Base-by-base conservation (phyloP, 1,140 invertebrate species). In the Orussus abietinus region DNA sequence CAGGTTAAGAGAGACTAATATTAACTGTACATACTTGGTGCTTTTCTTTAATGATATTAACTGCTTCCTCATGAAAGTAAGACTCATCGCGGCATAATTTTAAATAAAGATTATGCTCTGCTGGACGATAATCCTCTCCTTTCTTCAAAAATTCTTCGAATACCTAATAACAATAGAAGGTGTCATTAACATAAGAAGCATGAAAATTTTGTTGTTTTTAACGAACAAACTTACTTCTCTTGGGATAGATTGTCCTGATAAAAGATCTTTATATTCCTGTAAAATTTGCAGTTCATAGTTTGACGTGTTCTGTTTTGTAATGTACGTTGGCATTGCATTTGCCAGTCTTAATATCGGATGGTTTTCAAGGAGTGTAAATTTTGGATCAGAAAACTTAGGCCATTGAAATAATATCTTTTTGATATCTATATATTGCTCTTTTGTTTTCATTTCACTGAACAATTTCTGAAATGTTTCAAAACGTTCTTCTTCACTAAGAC, bases 211-310 rank as follows among this genome's bases (percentile, higher is more conserved):
- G 12, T 28, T 22, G 18, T 36, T 29, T 15, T 39, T 19, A 34
- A 26, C n/a, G n/a, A n/a, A n/a, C n/a, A 40, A 26, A 39, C 45
- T 50, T 45, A 65, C 59, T n/a, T 62, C 39, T 36, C 33, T 40
- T 5, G 58, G 36, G 28, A 60, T 44, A 26, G 53, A 44, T 38
- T 51, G 39, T 28, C 46, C 30, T 25, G 42, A 42, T 7, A 70
- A 42, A 11, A 74, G 48, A 33, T 68, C 57, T 39, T 58, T 59
- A 30, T 60, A 64, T 43, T 72, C 66, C 36, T 63, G 38, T 3
- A 68, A 45, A 42, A 65, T 26, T 29, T 42, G 26, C n/a, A 38
- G 43, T 31, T 64, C 54, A 37, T 34, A 45, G 30, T 54, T 26
- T 5, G 6, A 1, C 33, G 14, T 52, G 32, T 56, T 37, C 5